Base-by-base conservation (phyloP, 2,888 invertebrate species). In the Tuberolachnus salignus region DNA sequence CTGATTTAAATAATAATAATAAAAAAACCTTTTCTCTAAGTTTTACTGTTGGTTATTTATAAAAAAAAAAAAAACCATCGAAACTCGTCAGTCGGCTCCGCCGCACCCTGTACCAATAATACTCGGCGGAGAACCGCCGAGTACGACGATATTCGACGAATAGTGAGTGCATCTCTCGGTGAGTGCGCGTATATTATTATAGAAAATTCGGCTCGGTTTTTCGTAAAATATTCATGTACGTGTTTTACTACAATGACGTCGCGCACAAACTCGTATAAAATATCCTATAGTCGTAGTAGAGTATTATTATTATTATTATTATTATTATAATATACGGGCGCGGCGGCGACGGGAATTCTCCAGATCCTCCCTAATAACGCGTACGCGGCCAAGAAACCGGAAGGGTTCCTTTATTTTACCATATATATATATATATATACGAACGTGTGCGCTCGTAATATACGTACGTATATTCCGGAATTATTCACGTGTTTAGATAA, bases 401-500 rank as follows among this genome's bases (percentile, higher is more conserved):
- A 78, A 78, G 59, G 78, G 49, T 69, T 78, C 67, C 59, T 46
- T 59, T 78, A 42, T 78, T 69, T 64, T 49, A 26, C 44, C 9
- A n/a, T 26, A 26, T 16, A 49, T n/a, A 6, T 4, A 23, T 51
- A 26, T 3, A 26, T 16, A 23, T 44, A n/a, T n/a, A 3, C 44
- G 46, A 1, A 4, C 21, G 4, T 19, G 49, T 23, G 10, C 10
- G 44, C 49, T 6, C 63, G 42, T 21, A 13, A 13, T n/a, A 42
- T 16, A 23, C 23, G 42, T 19, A 72, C 21, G 13, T 57, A n/a
- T 23, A 19, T 19, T 59, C 34, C 57, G 69, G 75, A 67, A 78
- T 78, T 78, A 69, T 69, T 78, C 78, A 69, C 78, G 78, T 57
- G 66, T 75, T 75, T 67, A 55, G 78, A 78, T 61, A 59, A 59